These are phyloP conservation scores for Sarotherodon lohbergeri DNA, from an alignment of 2,113 vertebrate species.

Conservation along the genomic window DNA sequence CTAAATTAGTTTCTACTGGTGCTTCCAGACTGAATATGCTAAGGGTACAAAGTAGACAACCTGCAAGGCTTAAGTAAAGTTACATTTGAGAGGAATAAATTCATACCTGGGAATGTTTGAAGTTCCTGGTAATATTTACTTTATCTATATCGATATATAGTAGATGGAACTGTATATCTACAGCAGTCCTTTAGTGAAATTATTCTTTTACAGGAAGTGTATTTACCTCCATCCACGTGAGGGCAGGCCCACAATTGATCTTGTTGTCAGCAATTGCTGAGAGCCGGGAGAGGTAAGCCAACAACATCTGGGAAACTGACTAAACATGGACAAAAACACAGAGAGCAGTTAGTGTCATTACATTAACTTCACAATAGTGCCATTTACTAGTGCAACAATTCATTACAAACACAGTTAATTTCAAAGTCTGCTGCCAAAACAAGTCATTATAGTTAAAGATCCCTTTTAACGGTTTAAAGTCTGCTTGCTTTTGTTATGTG, in stretches of 20 bases:
- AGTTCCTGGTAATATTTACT: rapidly evolving
- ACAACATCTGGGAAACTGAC: conserved; percentile 95
- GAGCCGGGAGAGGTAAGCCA: conserved; percentile 93
- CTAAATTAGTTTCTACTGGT: neutral
- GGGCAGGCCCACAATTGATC: conserved; percentile 97
- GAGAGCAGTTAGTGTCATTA: neutral
- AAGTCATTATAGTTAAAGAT: neutral
- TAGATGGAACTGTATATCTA: rapidly evolving
- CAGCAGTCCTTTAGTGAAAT: neutral
- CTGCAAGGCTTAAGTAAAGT: neutral
- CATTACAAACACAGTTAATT: neutral
- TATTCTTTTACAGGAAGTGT: neutral
- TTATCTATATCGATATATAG: neutral
- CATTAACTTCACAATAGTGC: neutral
- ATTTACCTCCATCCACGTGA: conserved; percentile 98
- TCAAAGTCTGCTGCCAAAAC: neutral
- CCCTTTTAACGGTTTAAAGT: neutral
- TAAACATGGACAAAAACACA: conserved; percentile 49
- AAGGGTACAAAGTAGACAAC: neutral
- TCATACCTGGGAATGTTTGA: neutral
- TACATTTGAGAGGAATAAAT: neutral
- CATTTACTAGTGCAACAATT: neutral
- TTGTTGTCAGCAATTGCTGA: conserved; percentile 97
- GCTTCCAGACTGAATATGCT: neutral
- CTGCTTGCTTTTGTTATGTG: neutral